Evolutionary conservation across 2,113 vertebrate species (phyloP), one percentile per base, ranked within the genome.

Genomic region (Aegypius monachus): DNA sequence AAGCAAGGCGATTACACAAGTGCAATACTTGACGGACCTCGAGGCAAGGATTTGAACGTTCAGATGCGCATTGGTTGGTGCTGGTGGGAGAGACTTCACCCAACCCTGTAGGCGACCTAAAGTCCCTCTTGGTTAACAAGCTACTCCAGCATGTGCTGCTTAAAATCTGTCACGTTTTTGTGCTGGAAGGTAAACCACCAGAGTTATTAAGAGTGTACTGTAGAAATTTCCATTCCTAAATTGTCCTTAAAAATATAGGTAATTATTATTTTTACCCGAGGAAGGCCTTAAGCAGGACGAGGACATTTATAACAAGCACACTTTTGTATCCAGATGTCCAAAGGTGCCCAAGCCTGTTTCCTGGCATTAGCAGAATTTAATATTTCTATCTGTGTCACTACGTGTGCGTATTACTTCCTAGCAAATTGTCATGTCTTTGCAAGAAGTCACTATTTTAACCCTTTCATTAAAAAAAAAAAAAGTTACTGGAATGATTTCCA

Each of bases 281-380:
- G 34, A 68, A 56, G 62, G 70, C 84, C 34, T 52, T 25, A 47
- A 65, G 58, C 56, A 45, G 73, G 48, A 31, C 2, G 1, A 63
- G 66, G 65, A 34, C 7, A 0, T 79, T 81, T 52, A 22, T 34
- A 13, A 48, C 59, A 31, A 79, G 40, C 1, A 0, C 2, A 0
- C 19, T 18, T 74, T 29, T 90, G n/a, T 82, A 2, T 63, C 71
- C 52, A 2, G 45, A 16, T 16, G 16, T 21, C 65, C 73, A 4
- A 16, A 67, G 89, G 47, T 50, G 59, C 15, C 83, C 13, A 1
- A 63, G 47, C 25, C 31, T 27, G 18, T 29, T 79, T 36, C 38
- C 52, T 68, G 26, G 14, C 26, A 11, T 63, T 8, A 1, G 13
- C 7, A 47, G 52, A 23, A 34, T 82, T 71, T 55, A 10, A 13